Evolutionary conservation across 37 sponge, comb jelly and placozoan genomes (phyloP).

Genomic region (Mnemiopsis leidyi): DNA sequence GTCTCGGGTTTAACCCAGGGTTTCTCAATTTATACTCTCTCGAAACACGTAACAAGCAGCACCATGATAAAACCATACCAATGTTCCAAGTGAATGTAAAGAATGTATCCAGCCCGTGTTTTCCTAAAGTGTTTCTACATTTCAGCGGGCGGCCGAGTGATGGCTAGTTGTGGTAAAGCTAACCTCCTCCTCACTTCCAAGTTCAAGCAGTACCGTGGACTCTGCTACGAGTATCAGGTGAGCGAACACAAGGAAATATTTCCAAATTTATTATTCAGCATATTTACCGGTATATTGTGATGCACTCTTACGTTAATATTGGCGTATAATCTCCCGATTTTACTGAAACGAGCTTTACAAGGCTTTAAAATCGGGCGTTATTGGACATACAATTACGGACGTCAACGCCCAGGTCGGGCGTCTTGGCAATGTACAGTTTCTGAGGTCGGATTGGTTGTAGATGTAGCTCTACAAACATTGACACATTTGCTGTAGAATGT

Average conservation of each 20-base stretch:
- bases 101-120: neutral
- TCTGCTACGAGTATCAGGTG: slow-evolving; percentile 44
- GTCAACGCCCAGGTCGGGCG: no score
- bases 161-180: slow-evolving; percentile 61
- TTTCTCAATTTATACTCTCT: neutral
- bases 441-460: no score
- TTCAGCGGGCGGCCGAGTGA: slow-evolving; percentile 65
- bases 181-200: slow-evolving; percentile 62
- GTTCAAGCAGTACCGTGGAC: slow-evolving; percentile 61
- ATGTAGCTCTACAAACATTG: no score
- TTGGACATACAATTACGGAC: neutral
- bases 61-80: no score
- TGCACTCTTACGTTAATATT: no score
- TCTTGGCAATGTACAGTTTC: no score
- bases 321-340: neutral
- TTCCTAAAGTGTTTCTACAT: neutral
- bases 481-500: no score
- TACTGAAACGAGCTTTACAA: neutral
- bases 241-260: no score
- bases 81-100: no score
- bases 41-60: neutral
- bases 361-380: neutral
- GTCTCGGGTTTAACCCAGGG: neutral
- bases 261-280: no score
- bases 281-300: no score